Base-by-base conservation (phyloP, 2,888 invertebrate species). In the Ophion ventricosus region DNA sequence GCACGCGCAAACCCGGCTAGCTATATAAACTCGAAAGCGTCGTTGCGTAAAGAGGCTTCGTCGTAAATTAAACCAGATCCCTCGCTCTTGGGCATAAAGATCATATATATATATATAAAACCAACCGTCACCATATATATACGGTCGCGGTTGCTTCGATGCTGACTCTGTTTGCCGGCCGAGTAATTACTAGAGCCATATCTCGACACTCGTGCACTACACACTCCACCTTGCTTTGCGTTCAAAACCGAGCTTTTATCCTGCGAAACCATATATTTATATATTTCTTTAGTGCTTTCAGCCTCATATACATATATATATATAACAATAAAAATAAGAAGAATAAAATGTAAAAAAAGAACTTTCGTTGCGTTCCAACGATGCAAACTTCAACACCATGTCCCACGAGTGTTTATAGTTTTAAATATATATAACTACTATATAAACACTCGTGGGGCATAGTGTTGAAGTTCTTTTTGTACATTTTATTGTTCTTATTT, bases 51-150 rank as follows among this genome's bases (percentile, higher is more conserved):
- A 84, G 86, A 84, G 84, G 78, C 86, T 76, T 74, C 59, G 80
- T 76, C 84, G 85, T 87, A 86, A 86, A 87, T 86, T 86, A 84
- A 85, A 86, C 82, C 82, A 86, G 82, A 86, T 86, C 85, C 77
- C 85, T 83, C 73, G 35, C 66, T 63, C 29, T 64, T 56, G 35
- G 35, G 43, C 67, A 25, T 25, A 43, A 67, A 49, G 67, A 67
- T 75, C 79, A 80, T 83, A 84, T 84, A 64, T 35, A 64, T 64
- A 64, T 20, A 20, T 57, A 57, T 57, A 35, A n/a, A n/a, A n/a
- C n/a, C n/a, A n/a, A n/a, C n/a, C n/a, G n/a, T n/a, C n/a, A n/a
- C n/a, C 54, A 54, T 43, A 66, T 64, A 56, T 35, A 23, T 56
- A 23, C 40, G 25, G 10, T 59, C 25, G 64, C 25, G n/a, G 43